Percentiles rank a stretch among this genome's conserved stretches.
These are phyloP conservation scores for Ectemnius cavifrons DNA, from an alignment of 2,888 invertebrate species.

Conservation along the genomic window DNA sequence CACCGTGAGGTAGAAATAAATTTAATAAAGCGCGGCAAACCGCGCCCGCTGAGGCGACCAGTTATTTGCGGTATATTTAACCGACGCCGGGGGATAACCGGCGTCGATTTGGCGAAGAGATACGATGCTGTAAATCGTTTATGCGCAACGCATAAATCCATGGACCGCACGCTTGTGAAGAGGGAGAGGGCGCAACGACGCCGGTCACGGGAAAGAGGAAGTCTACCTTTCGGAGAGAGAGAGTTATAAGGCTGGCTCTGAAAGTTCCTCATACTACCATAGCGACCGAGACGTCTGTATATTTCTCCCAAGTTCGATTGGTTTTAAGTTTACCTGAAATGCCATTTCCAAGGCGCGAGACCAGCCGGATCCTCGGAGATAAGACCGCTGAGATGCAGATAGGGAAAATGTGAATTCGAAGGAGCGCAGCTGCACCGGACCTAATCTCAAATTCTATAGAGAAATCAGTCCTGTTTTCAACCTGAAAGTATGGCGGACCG, in stretches of 20 bases:
- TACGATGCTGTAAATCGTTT: constrained; percentile 51
- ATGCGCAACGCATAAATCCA: constrained; percentile 53
- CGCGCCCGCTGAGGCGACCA: no score
- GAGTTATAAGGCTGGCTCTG: constrained; percentile 26
- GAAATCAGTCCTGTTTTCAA: not conserved
- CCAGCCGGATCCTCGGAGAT: not conserved
- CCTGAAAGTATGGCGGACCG: not conserved
- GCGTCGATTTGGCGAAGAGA: constrained; percentile 46
- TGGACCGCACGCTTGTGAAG: constrained; percentile 19
- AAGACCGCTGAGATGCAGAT: not conserved
- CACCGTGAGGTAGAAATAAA: no score
- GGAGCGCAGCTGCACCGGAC: not conserved
- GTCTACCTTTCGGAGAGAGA: constrained; percentile 11
- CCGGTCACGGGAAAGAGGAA: constrained; percentile 21
- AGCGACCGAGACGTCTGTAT: constrained; percentile 11
- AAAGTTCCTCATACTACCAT: constrained; percentile 27
- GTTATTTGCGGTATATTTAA: constrained; percentile 8
- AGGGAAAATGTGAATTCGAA: no score
- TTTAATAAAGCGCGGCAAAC: no score
- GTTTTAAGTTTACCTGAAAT: constrained; percentile 39
- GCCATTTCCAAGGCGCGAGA: constrained; percentile 30
- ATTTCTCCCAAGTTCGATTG: constrained; percentile 50
- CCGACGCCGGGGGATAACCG: not conserved
- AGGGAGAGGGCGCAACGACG: constrained; percentile 10
- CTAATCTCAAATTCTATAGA: not conserved